Conservation (phyloP, 2,113 vertebrate species). For the Oceanites oceanicus region DNA sequence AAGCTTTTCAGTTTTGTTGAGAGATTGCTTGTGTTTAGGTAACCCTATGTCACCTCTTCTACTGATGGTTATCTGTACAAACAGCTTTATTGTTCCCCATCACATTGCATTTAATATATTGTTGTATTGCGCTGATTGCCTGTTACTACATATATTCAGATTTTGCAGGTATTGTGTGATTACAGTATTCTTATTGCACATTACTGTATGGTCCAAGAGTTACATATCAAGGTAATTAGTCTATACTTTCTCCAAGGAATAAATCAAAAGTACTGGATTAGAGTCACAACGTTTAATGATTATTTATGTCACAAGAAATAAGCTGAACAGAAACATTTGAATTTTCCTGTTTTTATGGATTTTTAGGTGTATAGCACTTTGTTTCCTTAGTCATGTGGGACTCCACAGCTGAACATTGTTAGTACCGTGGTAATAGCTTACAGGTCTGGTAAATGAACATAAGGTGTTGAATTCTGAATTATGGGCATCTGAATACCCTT, state of each 20-base stretch:
- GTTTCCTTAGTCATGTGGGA: background rate
- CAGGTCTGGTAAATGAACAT: background rate
- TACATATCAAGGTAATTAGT: background rate
- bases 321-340: background rate
- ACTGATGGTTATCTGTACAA: background rate
- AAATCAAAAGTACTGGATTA: background rate
- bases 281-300: background rate
- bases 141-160: background rate
- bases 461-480: background rate
- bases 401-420: background rate
- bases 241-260: background rate
- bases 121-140: background rate
- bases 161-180: background rate
- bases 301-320: background rate
- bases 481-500: background rate
- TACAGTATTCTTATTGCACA: background rate
- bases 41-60: background rate
- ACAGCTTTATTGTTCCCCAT: background rate
- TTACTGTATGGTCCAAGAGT: fast-evolving
- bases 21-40: background rate
- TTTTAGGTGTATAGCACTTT: background rate
- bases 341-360: background rate
- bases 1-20: background rate
- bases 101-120: background rate
- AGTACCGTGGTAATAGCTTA: background rate